phyloP scores from a whole-genome alignment of 2,113 vertebrate genomes.

The Saguinus midas region DNA sequence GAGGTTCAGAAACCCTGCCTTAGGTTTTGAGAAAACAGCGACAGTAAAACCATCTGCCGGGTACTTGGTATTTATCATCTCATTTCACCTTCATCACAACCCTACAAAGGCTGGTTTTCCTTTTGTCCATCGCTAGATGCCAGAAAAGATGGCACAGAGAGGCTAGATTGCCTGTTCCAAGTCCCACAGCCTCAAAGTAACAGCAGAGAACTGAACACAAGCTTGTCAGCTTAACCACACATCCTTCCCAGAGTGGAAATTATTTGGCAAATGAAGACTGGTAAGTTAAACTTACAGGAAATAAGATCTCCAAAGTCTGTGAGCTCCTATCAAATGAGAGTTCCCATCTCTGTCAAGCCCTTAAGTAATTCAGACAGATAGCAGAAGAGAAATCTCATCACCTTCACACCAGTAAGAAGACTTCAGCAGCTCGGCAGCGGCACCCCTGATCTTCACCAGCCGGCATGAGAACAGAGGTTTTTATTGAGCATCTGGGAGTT shows the following conservation, averaged over 20 bases:
- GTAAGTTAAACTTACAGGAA: slow-evolving; percentile 42
- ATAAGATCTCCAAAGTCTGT: slow-evolving; percentile 15
- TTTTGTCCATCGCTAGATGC: neutral
- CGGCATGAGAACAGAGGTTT: neutral
- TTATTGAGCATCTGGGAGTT: slow-evolving; percentile 61
- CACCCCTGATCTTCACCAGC: slow-evolving; percentile 38
- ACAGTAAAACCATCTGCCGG: neutral
- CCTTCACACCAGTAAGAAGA: neutral
- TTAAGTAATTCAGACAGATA: slow-evolving; percentile 53
- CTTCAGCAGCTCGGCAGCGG: neutral
- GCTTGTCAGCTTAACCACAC: neutral
- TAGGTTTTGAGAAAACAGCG: neutral
- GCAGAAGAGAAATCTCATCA: slow-evolving; percentile 59
- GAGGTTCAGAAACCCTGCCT: neutral
- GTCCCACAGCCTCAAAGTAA: neutral
- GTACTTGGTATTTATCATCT: neutral
- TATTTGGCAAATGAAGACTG: slow-evolving; percentile 50
- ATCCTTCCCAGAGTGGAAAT: neutral
- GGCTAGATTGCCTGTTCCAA: neutral
- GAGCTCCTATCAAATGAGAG: slow-evolving; percentile 18
- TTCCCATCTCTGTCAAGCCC: neutral
- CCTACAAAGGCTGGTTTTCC: neutral
- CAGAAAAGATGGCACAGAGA: neutral
- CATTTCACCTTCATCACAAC: neutral
- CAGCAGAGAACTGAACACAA: neutral